Evolutionary conservation across 2,888 invertebrate genomes (phyloP).

Genomic region (Nomada lathburiana): DNA sequence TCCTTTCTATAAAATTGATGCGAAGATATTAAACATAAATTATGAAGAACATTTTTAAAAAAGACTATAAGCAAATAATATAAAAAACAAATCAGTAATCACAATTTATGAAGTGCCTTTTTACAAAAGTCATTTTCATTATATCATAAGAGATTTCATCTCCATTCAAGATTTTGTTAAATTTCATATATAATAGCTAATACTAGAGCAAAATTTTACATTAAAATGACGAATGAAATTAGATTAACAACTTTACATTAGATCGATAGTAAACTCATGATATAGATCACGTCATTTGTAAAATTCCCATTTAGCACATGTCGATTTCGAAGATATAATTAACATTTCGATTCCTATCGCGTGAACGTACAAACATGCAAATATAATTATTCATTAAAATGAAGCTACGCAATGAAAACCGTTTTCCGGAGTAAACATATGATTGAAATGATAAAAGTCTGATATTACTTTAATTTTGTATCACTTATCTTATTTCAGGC

Average conservation of each 20-base stretch:
- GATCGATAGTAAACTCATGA: constrained; percentile 18
- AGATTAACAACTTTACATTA: constrained; percentile 28
- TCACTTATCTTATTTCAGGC: constrained; percentile 18
- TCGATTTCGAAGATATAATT: constrained; percentile 1
- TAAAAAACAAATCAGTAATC: constrained; percentile 34
- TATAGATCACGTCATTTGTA: neutral
- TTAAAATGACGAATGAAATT: constrained; percentile 25
- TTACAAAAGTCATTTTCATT: constrained; percentile 12
- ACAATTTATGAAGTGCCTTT: constrained; percentile 14
- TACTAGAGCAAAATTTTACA: constrained; percentile 26
- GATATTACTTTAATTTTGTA: constrained; percentile 25
- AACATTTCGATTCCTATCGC: constrained; percentile 13
- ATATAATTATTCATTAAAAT: constrained; percentile 34
- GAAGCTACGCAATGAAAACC: constrained; percentile 21
- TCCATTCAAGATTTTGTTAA: constrained; percentile 23
- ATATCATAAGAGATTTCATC: constrained; percentile 26
- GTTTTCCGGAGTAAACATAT: constrained; percentile 13
- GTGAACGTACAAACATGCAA: constrained; percentile 24
- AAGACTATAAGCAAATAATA: constrained; percentile 16
- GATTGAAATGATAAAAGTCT: constrained; percentile 32
- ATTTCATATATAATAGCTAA: constrained; percentile 34
- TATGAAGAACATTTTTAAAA: constrained; percentile 21
- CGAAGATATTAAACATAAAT: constrained; percentile 28
- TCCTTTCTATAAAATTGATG: constrained; percentile 29
- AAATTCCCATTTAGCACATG: constrained; percentile 15